Evolutionary conservation across 2,888 invertebrate genomes (phyloP), one percentile per base, ranked within the genome.

Genomic region (Leptothorax acervorum): DNA sequence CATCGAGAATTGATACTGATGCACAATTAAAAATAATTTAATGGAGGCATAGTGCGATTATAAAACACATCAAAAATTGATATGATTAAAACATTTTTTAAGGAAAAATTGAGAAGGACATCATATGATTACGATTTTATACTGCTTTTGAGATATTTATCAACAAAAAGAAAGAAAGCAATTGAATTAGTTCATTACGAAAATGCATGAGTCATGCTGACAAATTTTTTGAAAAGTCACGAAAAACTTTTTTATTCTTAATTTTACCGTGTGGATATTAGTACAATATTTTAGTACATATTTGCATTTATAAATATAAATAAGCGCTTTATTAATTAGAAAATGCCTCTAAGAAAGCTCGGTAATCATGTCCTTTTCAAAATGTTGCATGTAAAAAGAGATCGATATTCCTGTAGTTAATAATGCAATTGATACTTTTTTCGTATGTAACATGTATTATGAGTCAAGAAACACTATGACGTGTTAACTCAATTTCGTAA

Each of bases 111-210:
- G 6, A 28, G 2, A 57, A 42, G 11, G 0, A 42, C 6, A 31
- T 1, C 3, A 73, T 42, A 39, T 35, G 39, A 55, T 55, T 1
- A 18, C 28, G 9, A 18, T 11, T 51, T 35, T 39, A 35, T 53
- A 51, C 0, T 35, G 12, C n/a, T 71, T 71, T 71, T 4, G 15
- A 53, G 15, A 53, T 70, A 53, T 8, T 11, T 28, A 57, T 42
- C 15, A 18, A 55, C 0, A 18, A 60, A 73, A 23, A 0, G 0
- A 12, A 71, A 28, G 5, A 23, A 42, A 55, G 2, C 23, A 73
- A 42, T 28, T 73, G 23, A 39, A 57, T 70, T 51, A 68, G 18
- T 73, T 42, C 3, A 68, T 73, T 57, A 73, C 12, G 6, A 57
- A 28, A 73, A 28, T 28, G 9, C 28, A 57, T 28, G 15, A 73